phyloP scores from a whole-genome alignment of 2,888 invertebrate species.

The Eilema griseolum region DNA sequence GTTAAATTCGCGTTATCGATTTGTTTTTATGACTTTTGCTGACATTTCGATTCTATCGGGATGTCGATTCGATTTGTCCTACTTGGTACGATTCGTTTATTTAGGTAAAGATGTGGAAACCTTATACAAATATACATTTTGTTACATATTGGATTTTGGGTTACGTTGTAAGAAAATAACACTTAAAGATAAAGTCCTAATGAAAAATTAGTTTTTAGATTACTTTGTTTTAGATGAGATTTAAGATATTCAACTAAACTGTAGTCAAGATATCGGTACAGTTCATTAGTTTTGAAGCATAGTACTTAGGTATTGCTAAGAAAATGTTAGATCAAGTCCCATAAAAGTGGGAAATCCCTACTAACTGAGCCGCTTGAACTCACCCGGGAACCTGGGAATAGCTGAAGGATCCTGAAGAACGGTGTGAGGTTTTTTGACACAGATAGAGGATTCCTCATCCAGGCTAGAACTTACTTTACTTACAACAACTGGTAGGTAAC shows the following conservation, averaged over 20 bases:
- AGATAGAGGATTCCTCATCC: too few species aligned
- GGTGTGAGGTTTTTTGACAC: too few species aligned
- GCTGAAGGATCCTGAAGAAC: not conserved
- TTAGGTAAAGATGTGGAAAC: constrained; percentile 31
- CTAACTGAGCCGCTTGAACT: not conserved
- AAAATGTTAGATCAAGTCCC: not conserved
- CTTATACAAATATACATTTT: constrained; percentile 17
- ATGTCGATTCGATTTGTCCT: constrained; percentile 46
- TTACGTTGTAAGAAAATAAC: not conserved
- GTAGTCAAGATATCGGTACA: too few species aligned
- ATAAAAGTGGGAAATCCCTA: not conserved
- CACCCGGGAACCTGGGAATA: not conserved
- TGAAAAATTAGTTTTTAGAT: not conserved
- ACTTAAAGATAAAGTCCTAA: not conserved
- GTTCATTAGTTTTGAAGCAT: too few species aligned
- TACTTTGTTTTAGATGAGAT: too few species aligned
- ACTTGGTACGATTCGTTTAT: constrained; percentile 32
- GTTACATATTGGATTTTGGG: not conserved
- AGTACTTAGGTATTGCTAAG: not conserved
- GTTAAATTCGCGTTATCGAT: constrained; percentile 84
- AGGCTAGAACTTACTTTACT: too few species aligned
- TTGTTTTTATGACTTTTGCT: constrained; percentile 83
- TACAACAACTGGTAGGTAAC: too few species aligned
- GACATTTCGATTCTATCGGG: constrained; percentile 72
- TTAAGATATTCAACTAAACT: too few species aligned